Evolutionary conservation across 1,140 invertebrate species (phyloP).

Genomic region (Platyura marginata): DNA sequence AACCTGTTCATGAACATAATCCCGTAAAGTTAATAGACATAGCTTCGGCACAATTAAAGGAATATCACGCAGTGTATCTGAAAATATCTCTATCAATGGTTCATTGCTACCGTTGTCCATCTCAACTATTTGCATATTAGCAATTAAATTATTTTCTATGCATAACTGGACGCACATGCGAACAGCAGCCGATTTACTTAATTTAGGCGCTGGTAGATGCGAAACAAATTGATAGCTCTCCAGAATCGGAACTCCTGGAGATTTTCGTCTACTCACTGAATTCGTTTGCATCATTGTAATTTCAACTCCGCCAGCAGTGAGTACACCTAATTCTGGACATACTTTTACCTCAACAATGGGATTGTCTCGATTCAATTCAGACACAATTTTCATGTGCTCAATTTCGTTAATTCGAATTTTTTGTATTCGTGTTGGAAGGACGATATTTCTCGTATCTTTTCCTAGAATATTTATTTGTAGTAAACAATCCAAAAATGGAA

Average conservation of each 20-base stretch:
- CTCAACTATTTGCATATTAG: constrained; percentile 49
- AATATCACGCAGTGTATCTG: constrained; percentile 34
- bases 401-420: constrained; percentile 60
- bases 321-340: constrained; percentile 15
- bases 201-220: constrained; percentile 28
- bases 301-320: constrained; percentile 52
- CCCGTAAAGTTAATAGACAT: constrained; percentile 26
- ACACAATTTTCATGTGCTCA: constrained; percentile 33
- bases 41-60: constrained; percentile 32
- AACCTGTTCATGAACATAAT: constrained; percentile 30
- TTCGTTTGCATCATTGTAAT: constrained; percentile 64
- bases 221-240: constrained; percentile 63
- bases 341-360: constrained; percentile 17
- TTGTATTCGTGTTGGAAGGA: constrained; percentile 69
- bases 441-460: constrained; percentile 51
- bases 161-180: constrained; percentile 40
- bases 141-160: constrained; percentile 51
- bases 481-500: constrained; percentile 85
- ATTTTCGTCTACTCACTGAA: constrained; percentile 48
- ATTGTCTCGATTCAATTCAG: constrained; percentile 19
- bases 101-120: constrained; percentile 24
- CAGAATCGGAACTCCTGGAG: constrained; percentile 41
- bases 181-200: constrained; percentile 16
- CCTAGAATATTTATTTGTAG: constrained; percentile 69
- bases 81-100: constrained; percentile 30